phyloP scores from a whole-genome alignment of 2,113 vertebrate species.

The Chaetura pelagica region DNA sequence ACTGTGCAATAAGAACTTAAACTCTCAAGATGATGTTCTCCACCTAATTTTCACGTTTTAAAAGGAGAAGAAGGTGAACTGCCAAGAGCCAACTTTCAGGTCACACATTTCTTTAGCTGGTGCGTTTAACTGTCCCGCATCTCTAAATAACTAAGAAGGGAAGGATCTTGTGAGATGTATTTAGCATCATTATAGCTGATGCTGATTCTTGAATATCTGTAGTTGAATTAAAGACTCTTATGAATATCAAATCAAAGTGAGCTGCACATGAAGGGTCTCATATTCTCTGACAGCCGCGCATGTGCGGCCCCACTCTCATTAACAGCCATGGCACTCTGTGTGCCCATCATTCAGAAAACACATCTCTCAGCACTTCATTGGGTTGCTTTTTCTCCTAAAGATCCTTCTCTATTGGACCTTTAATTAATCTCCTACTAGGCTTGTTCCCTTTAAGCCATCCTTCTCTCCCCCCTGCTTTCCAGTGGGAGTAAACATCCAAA shows the following conservation, averaged over 20 bases:
- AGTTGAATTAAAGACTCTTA: constrained; percentile 69
- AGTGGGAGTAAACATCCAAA: constrained; percentile 1
- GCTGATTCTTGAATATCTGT: constrained; percentile 63
- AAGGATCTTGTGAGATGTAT: constrained; percentile 44
- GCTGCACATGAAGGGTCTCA: constrained; percentile 47
- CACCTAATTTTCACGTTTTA: not conserved
- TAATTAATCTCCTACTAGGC: constrained; percentile 75
- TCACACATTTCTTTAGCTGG: not conserved
- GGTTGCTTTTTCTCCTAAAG: constrained; percentile 16
- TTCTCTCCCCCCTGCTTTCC: not conserved
- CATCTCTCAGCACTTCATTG: constrained; percentile 55
- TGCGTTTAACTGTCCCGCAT: not conserved
- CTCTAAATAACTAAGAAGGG: constrained; percentile 7
- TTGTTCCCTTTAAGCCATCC: constrained; percentile 56
- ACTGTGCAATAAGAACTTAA: not conserved
- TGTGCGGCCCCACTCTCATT: constrained; percentile 26
- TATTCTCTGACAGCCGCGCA: constrained; percentile 56
- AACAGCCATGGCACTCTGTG: constrained; percentile 19
- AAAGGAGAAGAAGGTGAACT: not conserved
- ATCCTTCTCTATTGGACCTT: constrained; percentile 74
- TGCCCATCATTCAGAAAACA: constrained; percentile 52
- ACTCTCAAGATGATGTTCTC: not conserved
- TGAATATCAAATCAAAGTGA: constrained; percentile 72
- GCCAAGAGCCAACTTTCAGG: constrained; percentile 27
- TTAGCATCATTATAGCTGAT: constrained; percentile 64